These are phyloP conservation scores for Cryptocheilus praepositus DNA, from an alignment of 2,888 invertebrate genomes.

Conservation along the genomic window DNA sequence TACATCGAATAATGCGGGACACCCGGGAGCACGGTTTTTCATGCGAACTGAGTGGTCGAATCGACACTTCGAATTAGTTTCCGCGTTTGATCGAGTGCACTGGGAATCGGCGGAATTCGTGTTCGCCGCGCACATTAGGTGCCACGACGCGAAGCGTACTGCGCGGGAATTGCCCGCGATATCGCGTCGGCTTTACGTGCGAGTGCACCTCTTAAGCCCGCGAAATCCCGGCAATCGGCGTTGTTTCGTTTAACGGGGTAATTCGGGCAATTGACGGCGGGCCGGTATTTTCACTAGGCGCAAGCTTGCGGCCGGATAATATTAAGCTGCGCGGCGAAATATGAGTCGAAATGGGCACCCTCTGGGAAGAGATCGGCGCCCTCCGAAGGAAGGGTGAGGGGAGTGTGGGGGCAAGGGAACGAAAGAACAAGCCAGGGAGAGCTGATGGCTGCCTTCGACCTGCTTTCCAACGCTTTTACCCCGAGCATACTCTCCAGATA, in stretches of 20 bases:
- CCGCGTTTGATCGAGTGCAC: slow-evolving; percentile 44
- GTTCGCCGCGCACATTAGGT: background rate
- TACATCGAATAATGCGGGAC: slow-evolving; percentile 58
- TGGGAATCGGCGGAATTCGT: slow-evolving; percentile 2
- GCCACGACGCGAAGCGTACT: too few species aligned
- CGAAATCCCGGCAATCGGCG: slow-evolving; percentile 3
- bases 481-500: slow-evolving; percentile 18
- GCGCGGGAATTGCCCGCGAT: too few species aligned
- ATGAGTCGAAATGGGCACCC: too few species aligned
- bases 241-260: background rate
- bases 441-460: background rate
- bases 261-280: background rate
- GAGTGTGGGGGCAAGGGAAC: background rate
- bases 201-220: background rate
- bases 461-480: slow-evolving; percentile 9
- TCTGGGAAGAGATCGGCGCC: too few species aligned
- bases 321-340: too few species aligned
- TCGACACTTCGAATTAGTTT: slow-evolving; percentile 54
- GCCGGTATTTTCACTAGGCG: too few species aligned
- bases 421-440: background rate
- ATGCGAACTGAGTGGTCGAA: slow-evolving; percentile 33
- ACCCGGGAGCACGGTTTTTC: slow-evolving; percentile 50
- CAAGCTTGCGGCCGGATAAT: too few species aligned
- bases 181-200: background rate
- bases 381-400: too few species aligned